These are phyloP conservation scores for Rhorus exstirpatorius DNA, from an alignment of 2,888 invertebrate species.

Conservation along the genomic window DNA sequence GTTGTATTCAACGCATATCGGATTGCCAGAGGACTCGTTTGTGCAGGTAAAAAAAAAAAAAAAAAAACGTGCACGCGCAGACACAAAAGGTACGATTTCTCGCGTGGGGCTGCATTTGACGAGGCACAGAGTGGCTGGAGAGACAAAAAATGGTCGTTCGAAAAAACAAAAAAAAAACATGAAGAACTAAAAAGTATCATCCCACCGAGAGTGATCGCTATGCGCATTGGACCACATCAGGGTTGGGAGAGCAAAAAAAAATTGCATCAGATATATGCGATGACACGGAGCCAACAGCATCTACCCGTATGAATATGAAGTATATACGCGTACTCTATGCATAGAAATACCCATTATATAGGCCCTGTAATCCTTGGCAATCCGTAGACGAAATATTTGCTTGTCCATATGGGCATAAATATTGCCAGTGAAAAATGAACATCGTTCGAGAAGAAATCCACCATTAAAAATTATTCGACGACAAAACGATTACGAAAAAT, in stretches of 20 bases:
- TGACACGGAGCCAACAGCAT: slow-evolving; percentile 7
- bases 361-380: too few relatives aligned
- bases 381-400: too few relatives aligned
- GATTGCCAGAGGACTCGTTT: slow-evolving; percentile 50
- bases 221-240: not conserved
- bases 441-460: too few relatives aligned
- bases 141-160: not conserved
- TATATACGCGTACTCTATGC: too few relatives aligned
- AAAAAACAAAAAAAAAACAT: slow-evolving; percentile 11
- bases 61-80: slow-evolving; percentile 13
- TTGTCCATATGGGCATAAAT: too few relatives aligned
- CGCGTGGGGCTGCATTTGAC: slow-evolving; percentile 19
- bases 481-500: too few relatives aligned
- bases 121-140: slow-evolving; percentile 11
- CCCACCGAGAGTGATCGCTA: slow-evolving; percentile 8
- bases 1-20: slow-evolving; percentile 46
- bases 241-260: not conserved
- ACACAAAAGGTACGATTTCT: slow-evolving; percentile 38
- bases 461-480: too few relatives aligned
- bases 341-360: too few relatives aligned
- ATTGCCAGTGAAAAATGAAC: too few relatives aligned
- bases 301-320: too few relatives aligned
- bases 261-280: not conserved
- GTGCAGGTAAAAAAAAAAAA: slow-evolving; percentile 42
- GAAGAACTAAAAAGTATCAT: slow-evolving; percentile 27